A percentile compares a stretch with the other conserved stretches of the same genome.
Evolutionary conservation across 2,888 invertebrate genomes (phyloP).

Genomic region (Scaptomyza parva): DNA sequence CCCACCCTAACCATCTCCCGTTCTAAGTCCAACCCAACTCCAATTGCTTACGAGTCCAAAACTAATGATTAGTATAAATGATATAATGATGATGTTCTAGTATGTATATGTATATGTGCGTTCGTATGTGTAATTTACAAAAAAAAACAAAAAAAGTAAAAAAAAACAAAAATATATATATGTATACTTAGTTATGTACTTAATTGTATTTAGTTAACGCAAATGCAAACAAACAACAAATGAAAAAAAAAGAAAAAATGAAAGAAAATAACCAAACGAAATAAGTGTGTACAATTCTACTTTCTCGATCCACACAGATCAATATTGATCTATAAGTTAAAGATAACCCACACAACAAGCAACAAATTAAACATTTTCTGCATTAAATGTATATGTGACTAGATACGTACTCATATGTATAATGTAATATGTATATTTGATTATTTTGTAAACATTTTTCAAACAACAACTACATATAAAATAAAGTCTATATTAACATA

Average conservation of each 20-base stretch:
- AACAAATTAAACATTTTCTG: conserved; percentile 66
- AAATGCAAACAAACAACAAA: conserved; percentile 12
- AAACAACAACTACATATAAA: conserved; percentile 80
- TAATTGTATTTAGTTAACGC: conserved; percentile 59
- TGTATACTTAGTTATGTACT: conserved; percentile 48
- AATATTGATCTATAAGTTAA: conserved; percentile 22
- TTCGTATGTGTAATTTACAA: conserved; percentile 71
- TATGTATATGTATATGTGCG: conserved; percentile 60
- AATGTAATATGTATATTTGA: conserved; percentile 81
- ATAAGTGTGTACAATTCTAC: conserved; percentile 43
- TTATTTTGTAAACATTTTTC: conserved; percentile 84
- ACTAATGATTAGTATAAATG: conserved; percentile 47
- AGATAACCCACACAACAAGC: conserved; percentile 45
- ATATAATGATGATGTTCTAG: conserved; percentile 55
- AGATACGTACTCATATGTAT: conserved; percentile 71
- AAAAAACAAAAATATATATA: conserved; percentile 22
- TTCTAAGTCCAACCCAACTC: conserved; percentile 9
- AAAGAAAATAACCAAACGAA: conserved; percentile 32
- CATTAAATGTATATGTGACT: conserved; percentile 80
- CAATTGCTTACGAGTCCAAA: conserved; percentile 24
- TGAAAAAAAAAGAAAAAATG: no score
- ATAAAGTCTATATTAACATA: conserved; percentile 83
- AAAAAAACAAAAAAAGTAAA: conserved; percentile 46
- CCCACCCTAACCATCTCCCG: conserved; percentile 1
- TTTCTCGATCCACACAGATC: conserved; percentile 48